Conservation (phyloP, 1,140 invertebrate species). For the Asbolus verrucosus region DNA sequence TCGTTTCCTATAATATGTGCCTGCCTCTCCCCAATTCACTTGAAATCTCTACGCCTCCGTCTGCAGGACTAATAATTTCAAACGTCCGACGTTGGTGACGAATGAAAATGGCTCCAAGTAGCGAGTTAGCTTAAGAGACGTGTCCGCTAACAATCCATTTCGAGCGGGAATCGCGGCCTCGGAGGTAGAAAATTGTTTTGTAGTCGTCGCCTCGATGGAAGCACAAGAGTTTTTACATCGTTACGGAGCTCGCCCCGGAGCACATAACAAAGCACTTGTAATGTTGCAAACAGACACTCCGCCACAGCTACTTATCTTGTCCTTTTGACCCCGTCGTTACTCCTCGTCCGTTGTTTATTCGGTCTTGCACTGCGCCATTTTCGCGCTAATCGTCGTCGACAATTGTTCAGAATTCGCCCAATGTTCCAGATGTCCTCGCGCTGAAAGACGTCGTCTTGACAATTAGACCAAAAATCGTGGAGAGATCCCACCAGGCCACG, state of each 20-base stretch:
- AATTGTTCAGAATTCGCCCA: background rate
- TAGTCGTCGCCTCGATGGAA: background rate
- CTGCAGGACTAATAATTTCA: too few relatives aligned
- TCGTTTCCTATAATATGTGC: too few relatives aligned
- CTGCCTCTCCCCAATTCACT: too few relatives aligned
- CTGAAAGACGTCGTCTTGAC: slow-evolving; percentile 67
- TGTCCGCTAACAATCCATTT: slow-evolving; percentile 30
- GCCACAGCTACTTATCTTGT: slow-evolving; percentile 9
- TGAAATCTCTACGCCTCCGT: too few relatives aligned
- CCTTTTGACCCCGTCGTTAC: slow-evolving; percentile 16
- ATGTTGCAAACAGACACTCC: slow-evolving; percentile 24
- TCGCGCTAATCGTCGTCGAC: slow-evolving; percentile 4
- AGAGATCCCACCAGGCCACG: slow-evolving; percentile 68
- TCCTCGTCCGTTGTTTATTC: slow-evolving; percentile 21
- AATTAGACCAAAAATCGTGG: slow-evolving; percentile 71
- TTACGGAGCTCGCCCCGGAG: slow-evolving; percentile 12
- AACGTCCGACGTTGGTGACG: background rate
- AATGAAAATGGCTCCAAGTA: slow-evolving; percentile 10
- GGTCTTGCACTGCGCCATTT: slow-evolving; percentile 24
- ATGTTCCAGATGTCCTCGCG: slow-evolving; percentile 61
- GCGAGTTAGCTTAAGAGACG: slow-evolving; percentile 1
- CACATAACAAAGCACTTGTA: slow-evolving; percentile 37
- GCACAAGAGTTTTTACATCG: slow-evolving; percentile 25
- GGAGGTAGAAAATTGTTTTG: slow-evolving; percentile 17
- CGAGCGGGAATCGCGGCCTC: background rate